Percentiles rank a stretch among this genome's conserved stretches.
phyloP scores from a whole-genome alignment of 2,113 vertebrate genomes.

The Pantherophis guttatus region DNA sequence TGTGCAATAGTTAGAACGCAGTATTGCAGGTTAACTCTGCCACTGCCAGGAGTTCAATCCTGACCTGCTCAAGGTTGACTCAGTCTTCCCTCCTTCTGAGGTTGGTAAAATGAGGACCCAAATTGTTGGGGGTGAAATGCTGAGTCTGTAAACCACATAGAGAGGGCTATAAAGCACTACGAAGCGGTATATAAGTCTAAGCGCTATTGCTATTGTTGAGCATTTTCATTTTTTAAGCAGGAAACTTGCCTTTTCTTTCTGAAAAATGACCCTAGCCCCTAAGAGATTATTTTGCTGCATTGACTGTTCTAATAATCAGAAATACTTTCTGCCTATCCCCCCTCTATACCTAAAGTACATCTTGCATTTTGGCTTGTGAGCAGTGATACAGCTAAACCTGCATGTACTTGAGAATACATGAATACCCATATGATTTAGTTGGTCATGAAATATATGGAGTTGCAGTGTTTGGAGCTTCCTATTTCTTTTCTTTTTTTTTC shows the following conservation, averaged over 20 bases:
- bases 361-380: background rate
- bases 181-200: background rate
- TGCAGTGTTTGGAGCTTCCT: background rate
- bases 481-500: background rate
- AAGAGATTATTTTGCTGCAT: background rate
- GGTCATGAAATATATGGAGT: background rate
- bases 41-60: background rate
- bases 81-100: background rate
- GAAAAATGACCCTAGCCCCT: background rate
- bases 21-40: background rate
- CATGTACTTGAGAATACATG: background rate
- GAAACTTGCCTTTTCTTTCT: background rate
- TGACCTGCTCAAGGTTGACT: background rate
- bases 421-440: background rate
- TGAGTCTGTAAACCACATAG: background rate
- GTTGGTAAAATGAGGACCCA: background rate
- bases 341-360: background rate
- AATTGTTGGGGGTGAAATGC: background rate
- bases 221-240: background rate
- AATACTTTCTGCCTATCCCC: background rate
- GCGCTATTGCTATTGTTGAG: background rate
- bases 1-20: background rate
- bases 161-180: background rate
- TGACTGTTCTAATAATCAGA: background rate
- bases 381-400: background rate